Conservation (phyloP, 1,140 invertebrate species). For the Diorhabda carinulata region DNA sequence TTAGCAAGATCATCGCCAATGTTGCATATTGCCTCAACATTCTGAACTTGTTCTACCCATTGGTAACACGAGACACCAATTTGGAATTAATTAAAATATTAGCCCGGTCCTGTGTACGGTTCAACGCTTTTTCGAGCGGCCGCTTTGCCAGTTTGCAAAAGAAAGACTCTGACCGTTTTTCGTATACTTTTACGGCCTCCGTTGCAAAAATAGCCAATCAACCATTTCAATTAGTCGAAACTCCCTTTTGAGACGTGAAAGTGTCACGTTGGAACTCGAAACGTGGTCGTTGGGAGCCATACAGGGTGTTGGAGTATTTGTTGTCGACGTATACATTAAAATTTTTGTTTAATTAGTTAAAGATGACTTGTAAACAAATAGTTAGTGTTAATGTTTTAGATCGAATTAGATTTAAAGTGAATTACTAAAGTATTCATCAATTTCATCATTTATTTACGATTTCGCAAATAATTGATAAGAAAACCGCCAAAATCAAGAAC, state of each 20-base stretch:
- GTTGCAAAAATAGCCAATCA: constrained; percentile 1
- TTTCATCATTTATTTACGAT: too few relatives aligned
- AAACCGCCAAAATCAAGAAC: too few relatives aligned
- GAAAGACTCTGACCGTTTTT: background rate
- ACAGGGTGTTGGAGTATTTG: background rate
- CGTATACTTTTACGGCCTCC: background rate
- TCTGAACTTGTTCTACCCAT: too few relatives aligned
- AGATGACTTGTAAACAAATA: too few relatives aligned
- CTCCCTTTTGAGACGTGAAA: constrained; percentile 2
- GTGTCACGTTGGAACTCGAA: constrained; percentile 1
- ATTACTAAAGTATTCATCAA: too few relatives aligned
- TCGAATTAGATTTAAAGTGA: too few relatives aligned
- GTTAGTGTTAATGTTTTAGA: too few relatives aligned
- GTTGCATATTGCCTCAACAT: too few relatives aligned
- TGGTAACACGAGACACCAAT: too few relatives aligned
- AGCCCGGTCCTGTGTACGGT: background rate
- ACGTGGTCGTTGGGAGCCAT: constrained; percentile 2
- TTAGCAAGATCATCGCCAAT: too few relatives aligned
- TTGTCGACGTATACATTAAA: background rate
- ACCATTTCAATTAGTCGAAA: constrained; percentile 7
- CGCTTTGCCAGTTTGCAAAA: background rate
- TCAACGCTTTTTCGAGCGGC: background rate
- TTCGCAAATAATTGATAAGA: too few relatives aligned
- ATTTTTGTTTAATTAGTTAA: background rate
- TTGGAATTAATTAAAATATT: background rate